Evolutionary conservation across 2,888 invertebrate genomes (phyloP).

Genomic region (Ptilodon capucinus): DNA sequence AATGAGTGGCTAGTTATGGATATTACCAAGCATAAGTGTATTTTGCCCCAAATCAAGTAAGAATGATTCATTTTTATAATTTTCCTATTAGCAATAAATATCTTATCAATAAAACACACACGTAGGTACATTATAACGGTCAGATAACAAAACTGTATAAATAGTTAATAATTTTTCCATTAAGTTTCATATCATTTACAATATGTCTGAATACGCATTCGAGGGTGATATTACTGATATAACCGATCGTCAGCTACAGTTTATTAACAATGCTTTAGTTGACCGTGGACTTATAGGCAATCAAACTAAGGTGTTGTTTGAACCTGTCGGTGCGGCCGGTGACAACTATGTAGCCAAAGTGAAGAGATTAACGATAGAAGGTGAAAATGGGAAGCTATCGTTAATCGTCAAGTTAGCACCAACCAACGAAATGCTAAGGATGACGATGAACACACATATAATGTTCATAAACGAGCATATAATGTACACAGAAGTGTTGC

Average conservation of each 20-base stretch:
- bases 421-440: constrained; percentile 21
- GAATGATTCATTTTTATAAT: no score
- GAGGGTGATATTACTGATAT: constrained; percentile 38
- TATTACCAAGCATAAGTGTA: no score
- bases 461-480: constrained; percentile 46
- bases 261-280: constrained; percentile 38
- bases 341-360: constrained; percentile 44
- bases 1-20: no score
- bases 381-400: constrained; percentile 25
- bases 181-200: constrained; percentile 2
- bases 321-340: constrained; percentile 39
- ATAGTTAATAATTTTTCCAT: neutral
- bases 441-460: constrained; percentile 13
- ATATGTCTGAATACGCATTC: constrained; percentile 33
- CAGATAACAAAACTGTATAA: neutral
- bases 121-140: no score
- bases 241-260: constrained; percentile 37
- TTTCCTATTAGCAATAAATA: no score
- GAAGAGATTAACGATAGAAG: constrained; percentile 34
- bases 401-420: constrained; percentile 58
- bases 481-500: constrained; percentile 44
- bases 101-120: no score
- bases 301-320: constrained; percentile 30
- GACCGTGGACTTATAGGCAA: constrained; percentile 33
- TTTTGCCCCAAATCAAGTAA: no score